These are phyloP conservation scores for Pissodes strobi DNA, from an alignment of 1,140 invertebrate species.

Conservation along the genomic window DNA sequence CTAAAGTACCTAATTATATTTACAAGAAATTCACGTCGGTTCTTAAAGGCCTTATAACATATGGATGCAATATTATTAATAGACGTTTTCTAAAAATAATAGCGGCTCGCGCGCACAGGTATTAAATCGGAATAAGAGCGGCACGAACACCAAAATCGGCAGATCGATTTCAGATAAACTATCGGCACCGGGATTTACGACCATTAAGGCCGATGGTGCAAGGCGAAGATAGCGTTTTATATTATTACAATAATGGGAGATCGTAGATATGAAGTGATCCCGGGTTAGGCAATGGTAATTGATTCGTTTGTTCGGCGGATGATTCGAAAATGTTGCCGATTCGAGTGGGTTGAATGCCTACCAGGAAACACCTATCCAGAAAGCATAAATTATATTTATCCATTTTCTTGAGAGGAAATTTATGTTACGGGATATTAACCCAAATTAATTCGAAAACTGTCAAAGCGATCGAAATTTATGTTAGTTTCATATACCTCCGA, in stretches of 20 bases:
- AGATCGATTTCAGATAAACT: conserved; percentile 12
- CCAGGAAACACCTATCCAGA: too few relatives aligned
- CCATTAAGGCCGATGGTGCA: conserved; percentile 3
- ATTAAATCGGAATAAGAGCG: conserved; percentile 6
- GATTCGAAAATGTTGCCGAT: too few relatives aligned
- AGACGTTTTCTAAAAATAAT: conserved; percentile 11
- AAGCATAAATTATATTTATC: too few relatives aligned
- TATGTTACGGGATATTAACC: background rate
- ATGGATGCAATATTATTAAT: conserved; percentile 14
- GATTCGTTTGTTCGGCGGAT: too few relatives aligned
- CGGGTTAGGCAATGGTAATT: too few relatives aligned
- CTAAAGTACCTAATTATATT: conserved; percentile 10
- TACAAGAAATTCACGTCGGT: conserved; percentile 4
- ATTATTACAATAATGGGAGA: conserved; percentile 21
- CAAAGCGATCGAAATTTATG: background rate
- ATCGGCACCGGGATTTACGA: conserved; percentile 16
- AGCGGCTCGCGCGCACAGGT: too few relatives aligned
- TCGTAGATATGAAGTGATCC: conserved; percentile 14
- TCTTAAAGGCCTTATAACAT: too few relatives aligned
- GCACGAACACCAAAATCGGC: background rate
- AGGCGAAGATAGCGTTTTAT: conserved; percentile 19
- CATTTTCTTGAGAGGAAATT: background rate
- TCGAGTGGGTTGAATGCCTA: too few relatives aligned
- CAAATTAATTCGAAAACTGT: conserved; percentile 8
- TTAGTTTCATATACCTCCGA: too few relatives aligned